Conservation (phyloP, 2,797 vertebrate genomes). For the Urosaurus nigricauda region DNA sequence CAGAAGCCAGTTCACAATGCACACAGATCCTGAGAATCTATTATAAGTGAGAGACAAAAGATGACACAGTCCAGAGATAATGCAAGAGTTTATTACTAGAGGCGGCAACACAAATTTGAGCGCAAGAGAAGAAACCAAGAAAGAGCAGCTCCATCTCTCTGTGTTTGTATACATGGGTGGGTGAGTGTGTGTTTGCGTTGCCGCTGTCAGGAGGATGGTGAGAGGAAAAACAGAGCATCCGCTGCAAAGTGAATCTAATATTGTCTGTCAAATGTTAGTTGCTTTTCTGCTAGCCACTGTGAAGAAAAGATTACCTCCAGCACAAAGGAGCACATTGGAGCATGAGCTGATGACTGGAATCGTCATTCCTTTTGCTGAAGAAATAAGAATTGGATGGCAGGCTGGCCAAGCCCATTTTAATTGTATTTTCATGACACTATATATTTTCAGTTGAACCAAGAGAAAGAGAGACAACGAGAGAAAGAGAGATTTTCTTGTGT, state of each 20-base stretch:
- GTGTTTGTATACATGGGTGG: too few species aligned
- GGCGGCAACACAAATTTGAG: constrained; percentile 9
- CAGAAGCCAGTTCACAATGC: not conserved
- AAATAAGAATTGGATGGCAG: not conserved
- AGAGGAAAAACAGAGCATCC: not conserved
- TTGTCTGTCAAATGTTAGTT: constrained; percentile 33
- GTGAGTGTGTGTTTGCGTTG: too few species aligned
- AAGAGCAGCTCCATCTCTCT: not conserved
- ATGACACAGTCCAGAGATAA: not conserved
- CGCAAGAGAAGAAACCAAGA: not conserved
- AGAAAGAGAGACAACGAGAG: not conserved
- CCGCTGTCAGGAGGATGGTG: not conserved
- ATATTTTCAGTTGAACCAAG: constrained; percentile 10
- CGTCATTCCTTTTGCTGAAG: constrained; percentile 9
- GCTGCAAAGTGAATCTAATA: constrained; percentile 22
- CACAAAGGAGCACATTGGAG: constrained; percentile 26
- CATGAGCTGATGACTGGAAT: not conserved
- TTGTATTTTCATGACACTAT: constrained; percentile 3
- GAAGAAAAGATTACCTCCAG: constrained; percentile 26
- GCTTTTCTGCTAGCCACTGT: constrained; percentile 12
- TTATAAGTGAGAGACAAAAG: not conserved
- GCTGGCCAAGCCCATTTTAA: constrained; percentile 20
- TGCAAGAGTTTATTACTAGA: constrained; percentile 11
- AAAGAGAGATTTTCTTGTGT: not conserved
- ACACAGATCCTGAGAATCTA: not conserved